Evolutionary conservation across 2,797 vertebrate genomes (phyloP), one percentile per base, ranked within the genome.

Genomic region (Smutsia temminckii): DNA sequence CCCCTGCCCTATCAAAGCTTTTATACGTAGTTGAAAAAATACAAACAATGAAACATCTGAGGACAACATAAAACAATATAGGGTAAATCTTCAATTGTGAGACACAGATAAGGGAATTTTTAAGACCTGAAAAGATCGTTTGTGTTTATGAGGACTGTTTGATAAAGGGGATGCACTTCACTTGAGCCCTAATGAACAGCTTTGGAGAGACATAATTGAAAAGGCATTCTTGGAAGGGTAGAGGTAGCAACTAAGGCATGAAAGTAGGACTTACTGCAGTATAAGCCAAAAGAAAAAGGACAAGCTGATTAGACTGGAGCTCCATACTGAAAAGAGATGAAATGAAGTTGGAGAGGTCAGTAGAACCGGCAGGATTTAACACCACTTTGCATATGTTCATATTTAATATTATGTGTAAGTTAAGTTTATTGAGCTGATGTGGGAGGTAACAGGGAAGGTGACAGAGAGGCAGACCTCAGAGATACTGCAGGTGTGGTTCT

Each of bases 381-480:
- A 74, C 10, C 29, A 85, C 42, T 49, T 69, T 74, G 46, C 16
- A 91, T 1, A 88, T 7, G 32, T 71, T 66, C 7, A 5, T 78
- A 84, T 85, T 94, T 92, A 71, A 53, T 77, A 46, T 46, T 71
- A 66, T 42, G 25, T 57, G 17, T 53, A 57, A 27, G 63, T 66
- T 83, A 86, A 79, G 79, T 80, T 42, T 40, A 94, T 17, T 83
- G 86, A 93, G 72, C 27, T 79, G 34, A 71, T 74, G 77, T 32
- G 0, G 12, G 66, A 92, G 37, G 20, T 89, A 74, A 69, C 16
- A 87, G 23, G 8, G 17, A 89, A 77, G n/a, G 63, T 81, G 25
- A 78, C 3, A 90, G 55, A 86, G 46, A 46, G 46, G 46, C 46
- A 46, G 46, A 46, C 46, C 46, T 46, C 46, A 11, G 46, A 12